Conservation (phyloP, 2,797 vertebrate genomes). For the Phoxinus dragarum region DNA sequence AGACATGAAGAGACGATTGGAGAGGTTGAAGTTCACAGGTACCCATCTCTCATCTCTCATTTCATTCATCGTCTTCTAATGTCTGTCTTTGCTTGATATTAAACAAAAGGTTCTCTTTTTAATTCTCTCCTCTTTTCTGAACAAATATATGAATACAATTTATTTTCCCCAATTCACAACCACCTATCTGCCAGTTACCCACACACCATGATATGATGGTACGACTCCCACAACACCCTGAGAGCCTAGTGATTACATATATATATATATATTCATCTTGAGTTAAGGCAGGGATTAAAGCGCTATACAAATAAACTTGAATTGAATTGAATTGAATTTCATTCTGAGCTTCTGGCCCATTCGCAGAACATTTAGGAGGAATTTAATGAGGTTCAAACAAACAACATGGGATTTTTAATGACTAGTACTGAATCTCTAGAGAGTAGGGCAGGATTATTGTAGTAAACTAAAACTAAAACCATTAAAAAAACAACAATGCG, state of each 20-base stretch:
- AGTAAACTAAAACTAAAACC: background rate
- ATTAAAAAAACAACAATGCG: background rate
- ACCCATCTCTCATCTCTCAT: conserved; percentile 67
- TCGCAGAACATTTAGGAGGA: background rate
- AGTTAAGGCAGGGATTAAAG: background rate
- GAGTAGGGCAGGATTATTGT: background rate
- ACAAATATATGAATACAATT: conserved; percentile 19
- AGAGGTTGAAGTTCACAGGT: conserved; percentile 82
- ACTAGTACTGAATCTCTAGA: background rate
- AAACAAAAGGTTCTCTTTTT: background rate
- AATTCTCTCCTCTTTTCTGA: conserved; percentile 7
- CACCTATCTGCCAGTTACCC: background rate
- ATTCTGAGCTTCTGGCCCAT: background rate
- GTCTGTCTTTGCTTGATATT: conserved; percentile 1
- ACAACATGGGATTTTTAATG: background rate
- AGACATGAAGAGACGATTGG: conserved; percentile 82
- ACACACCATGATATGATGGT: background rate
- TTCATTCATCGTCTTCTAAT: conserved; percentile 28
- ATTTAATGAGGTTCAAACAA: background rate
- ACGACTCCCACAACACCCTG: conserved; percentile 2
- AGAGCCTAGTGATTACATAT: conserved; percentile 7
- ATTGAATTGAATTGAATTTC: no score
- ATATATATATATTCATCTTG: background rate
- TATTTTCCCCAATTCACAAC: background rate
- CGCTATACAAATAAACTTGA: no score